phyloP scores from a whole-genome alignment of 2,113 vertebrate genomes.

The Otus sunia region DNA sequence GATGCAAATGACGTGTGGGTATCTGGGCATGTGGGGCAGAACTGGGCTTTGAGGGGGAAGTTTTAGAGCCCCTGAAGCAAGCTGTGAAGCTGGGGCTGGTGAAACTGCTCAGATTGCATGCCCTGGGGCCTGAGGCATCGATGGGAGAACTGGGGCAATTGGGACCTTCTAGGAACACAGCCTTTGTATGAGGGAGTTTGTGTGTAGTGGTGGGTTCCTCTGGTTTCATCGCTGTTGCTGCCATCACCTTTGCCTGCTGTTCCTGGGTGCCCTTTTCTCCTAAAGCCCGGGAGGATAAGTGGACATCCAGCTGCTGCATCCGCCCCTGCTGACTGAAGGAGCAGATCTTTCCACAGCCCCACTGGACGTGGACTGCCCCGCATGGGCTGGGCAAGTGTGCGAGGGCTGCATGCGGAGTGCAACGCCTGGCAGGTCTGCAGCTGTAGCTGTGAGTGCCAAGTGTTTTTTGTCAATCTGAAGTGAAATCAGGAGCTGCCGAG shows the following conservation, averaged over 20 bases:
- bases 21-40: background rate
- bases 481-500: background rate
- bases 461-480: background rate
- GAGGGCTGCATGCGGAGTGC: background rate
- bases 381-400: rapidly evolving
- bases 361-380: rapidly evolving
- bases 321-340: rapidly evolving
- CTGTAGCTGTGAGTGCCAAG: background rate
- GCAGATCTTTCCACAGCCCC: background rate
- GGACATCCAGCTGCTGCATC: background rate
- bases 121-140: background rate
- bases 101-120: background rate
- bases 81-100: background rate
- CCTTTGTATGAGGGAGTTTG: background rate
- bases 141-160: background rate
- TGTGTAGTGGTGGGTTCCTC: rapidly evolving
- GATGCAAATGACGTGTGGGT: background rate
- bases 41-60: background rate
- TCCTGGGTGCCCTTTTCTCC: background rate
- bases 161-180: background rate
- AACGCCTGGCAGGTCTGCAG: background rate
- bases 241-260: background rate
- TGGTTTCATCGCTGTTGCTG: background rate
- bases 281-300: background rate
- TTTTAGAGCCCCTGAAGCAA: background rate